phyloP scores from a whole-genome alignment of 2,797 vertebrate species.

The Etheostoma nigrum region DNA sequence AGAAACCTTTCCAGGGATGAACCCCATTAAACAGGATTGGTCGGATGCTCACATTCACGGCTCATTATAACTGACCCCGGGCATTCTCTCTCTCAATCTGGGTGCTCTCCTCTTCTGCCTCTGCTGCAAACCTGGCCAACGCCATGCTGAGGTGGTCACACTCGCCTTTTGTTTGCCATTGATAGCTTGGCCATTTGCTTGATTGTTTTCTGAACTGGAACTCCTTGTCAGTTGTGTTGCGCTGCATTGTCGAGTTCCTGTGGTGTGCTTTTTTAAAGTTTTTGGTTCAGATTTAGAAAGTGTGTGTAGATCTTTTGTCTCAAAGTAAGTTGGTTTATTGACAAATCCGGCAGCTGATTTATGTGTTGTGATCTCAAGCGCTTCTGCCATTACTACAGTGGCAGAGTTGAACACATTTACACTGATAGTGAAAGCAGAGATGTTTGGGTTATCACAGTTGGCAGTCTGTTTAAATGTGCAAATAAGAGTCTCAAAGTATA shows the following conservation, averaged over 20 bases:
- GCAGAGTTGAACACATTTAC: neutral
- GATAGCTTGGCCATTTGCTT: slow-evolving; percentile 71
- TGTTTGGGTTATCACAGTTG: neutral
- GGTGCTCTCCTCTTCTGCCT: slow-evolving; percentile 52
- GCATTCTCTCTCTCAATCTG: slow-evolving; percentile 70
- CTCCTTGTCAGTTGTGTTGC: slow-evolving; percentile 67
- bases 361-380: neutral
- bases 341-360: slow-evolving; percentile 13
- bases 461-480: neutral
- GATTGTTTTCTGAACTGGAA: slow-evolving; percentile 78
- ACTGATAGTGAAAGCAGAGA: neutral
- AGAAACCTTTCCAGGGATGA: slow-evolving; percentile 85
- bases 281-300: slow-evolving; percentile 36
- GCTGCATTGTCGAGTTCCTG: slow-evolving; percentile 65
- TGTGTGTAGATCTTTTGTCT: slow-evolving; percentile 48
- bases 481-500: neutral
- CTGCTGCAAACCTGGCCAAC: slow-evolving; percentile 69
- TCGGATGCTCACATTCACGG: slow-evolving; percentile 90
- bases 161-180: slow-evolving; percentile 82
- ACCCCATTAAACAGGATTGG: slow-evolving; percentile 96
- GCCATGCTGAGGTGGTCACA: slow-evolving; percentile 86
- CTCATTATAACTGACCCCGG: slow-evolving; percentile 83
- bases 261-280: slow-evolving; percentile 65
- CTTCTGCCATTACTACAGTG: too few species aligned
- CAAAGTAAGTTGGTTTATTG: slow-evolving; percentile 14